Base-by-base conservation (phyloP, 2,888 invertebrate species). In the Trichopria drosophilae region DNA sequence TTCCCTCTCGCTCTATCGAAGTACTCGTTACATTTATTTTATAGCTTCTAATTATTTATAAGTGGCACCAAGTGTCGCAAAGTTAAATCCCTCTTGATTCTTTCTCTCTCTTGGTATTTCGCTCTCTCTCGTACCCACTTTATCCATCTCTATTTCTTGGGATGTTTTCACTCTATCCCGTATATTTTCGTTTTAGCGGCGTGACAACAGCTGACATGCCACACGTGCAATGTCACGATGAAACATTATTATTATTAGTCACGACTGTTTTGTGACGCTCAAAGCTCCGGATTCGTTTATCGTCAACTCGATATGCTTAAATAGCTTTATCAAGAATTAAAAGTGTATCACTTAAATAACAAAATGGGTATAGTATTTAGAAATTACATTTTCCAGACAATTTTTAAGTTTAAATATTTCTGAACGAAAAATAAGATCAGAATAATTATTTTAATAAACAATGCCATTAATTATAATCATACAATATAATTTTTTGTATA, bases 1-100 rank as follows among this genome's bases (percentile, higher is more conserved):
- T 35, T 32, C 20, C 22, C 34, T 26, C 62, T 59, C 66, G 64
- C 53, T 61, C 58, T 63, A 71, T 70, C 65, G 67, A 65, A 66
- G 60, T 34, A 59, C 64, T 58, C 61, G 62, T 63, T 66, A 68
- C 67, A 66, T 67, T 67, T 66, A 67, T 69, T 68, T 66, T 63
- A 64, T 63, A 67, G 60, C 63, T 55, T 42, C 45, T 55, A 53
- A 62, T 66, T 66, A 66, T 66, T 65, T 61, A 64, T 64, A 60
- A 53, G 53, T 59, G 56, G 53, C 52, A 46, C 47, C n/a, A n/a
- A n/a, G n/a, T n/a, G 28, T 34, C 51, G 51, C 56, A 49, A 52
- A 45, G 42, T 46, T 48, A 39, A 45, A 41, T 44, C 32, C 19
- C 20, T 28, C 10, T 35, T 23, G 24, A 22, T 46, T 43, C 41